Evolutionary conservation across 2,888 invertebrate species (phyloP), one percentile per base, ranked within the genome.

Genomic region (Melanchra persicariae): DNA sequence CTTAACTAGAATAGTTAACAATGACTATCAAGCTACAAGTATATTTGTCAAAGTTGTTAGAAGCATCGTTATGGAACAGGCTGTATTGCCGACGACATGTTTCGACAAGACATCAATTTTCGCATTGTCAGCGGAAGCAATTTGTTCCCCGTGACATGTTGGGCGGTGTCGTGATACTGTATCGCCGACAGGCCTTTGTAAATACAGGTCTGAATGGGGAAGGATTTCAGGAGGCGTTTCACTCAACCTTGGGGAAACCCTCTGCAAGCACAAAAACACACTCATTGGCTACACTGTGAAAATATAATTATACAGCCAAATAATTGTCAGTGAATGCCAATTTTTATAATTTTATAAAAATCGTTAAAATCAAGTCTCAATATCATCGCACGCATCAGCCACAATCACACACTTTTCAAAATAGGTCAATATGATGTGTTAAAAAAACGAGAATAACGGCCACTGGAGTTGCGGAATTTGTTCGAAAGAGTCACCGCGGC

Each of bases 141-240:
- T 83, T 79, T 83, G 62, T 63, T 66, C 51, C 6, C 34, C n/a
- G 22, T 47, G 74, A 79, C 62, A 74, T 55, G 43, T 43, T 61
- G 15, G 26, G 30, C n/a, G 43, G 51, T 58, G 45, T 52, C 61
- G 55, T 47, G 60, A 51, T 70, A 70, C 60, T 57, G 51, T 40
- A 74, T 77, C 57, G 55, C 57, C 45, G 26, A 70, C 34, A 55
- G 40, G 24, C 47, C 19, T 60, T 73, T 59, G 54, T 77, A 15
- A 3, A 19, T 40, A 34, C 17, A 37, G 10, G 1, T n/a, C 15
- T 22, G 43, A 59, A 51, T 51, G 26, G 26, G 26, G 47, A 12
- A 17, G 4, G 45, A 24, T 37, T 43, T 22, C 0, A 7, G 40
- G 47, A 34, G 26, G 10, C 40, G 30, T 26, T 63, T 37, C 30